Evolutionary conservation across 2,113 vertebrate genomes (phyloP).

Genomic region (Ariopsis seemanni): DNA sequence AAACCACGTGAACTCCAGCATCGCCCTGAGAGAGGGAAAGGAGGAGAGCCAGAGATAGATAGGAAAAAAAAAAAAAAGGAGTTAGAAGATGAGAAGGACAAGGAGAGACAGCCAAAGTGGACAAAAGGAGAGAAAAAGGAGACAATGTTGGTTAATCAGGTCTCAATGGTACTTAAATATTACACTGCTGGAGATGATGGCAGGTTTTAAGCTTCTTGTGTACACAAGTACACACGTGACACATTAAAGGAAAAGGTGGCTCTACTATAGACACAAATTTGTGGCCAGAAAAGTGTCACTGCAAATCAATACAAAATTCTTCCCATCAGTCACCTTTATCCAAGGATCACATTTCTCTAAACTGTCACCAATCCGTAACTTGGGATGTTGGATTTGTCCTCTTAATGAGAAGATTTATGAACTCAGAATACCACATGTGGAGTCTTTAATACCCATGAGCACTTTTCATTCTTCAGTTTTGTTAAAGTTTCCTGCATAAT

Average conservation of each 20-base stretch:
- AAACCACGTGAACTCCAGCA: conserved; percentile 72
- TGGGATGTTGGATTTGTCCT: background rate
- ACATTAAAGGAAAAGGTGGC: background rate
- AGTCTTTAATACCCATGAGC: conserved; percentile 7
- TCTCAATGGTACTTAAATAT: background rate
- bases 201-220: background rate
- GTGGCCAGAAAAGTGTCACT: background rate
- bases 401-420: background rate
- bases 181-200: background rate
- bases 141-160: background rate
- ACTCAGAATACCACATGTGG: background rate
- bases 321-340: background rate
- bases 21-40: conserved; percentile 59
- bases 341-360: background rate
- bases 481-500: conserved; percentile 23
- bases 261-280: background rate
- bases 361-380: background rate
- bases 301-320: background rate
- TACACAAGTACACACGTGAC: background rate
- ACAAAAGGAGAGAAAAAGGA: background rate
- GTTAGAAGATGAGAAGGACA: background rate
- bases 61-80: background rate
- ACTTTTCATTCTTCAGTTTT: conserved; percentile 1
- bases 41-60: background rate
- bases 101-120: background rate